Evolutionary conservation across 2,797 vertebrate species (phyloP).

Genomic region (Phrynocephalus guinanensis): DNA sequence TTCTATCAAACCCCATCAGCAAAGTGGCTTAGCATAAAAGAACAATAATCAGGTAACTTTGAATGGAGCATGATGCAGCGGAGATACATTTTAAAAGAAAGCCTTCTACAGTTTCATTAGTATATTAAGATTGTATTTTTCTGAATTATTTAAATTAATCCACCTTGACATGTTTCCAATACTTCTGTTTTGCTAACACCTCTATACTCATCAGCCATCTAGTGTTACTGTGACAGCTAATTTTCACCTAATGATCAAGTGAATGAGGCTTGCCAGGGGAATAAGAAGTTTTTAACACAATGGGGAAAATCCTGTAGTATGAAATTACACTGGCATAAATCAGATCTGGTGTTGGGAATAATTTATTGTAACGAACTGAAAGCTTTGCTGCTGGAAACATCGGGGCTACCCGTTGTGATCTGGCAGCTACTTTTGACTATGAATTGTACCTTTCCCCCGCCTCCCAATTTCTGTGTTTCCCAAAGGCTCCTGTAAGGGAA

Average conservation of each 20-base stretch:
- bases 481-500: no score
- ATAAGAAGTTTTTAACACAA: background rate
- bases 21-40: background rate
- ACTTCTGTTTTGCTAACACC: background rate
- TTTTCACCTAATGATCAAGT: background rate
- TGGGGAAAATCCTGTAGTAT: no score
- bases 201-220: background rate
- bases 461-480: no score
- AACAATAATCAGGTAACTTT: background rate
- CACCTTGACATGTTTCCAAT: background rate
- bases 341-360: no score
- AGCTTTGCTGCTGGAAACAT: no score
- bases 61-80: background rate
- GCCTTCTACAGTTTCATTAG: background rate
- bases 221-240: background rate
- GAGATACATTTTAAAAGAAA: background rate
- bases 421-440: no score
- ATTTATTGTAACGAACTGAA: no score
- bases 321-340: no score
- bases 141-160: background rate
- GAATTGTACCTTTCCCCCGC: no score
- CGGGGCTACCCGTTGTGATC: no score
- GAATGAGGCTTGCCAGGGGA: background rate
- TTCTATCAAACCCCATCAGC: constrained; percentile 16
- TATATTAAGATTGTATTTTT: no score